phyloP scores from a whole-genome alignment of 2,797 vertebrate genomes.

The Acridotheres tristis region DNA sequence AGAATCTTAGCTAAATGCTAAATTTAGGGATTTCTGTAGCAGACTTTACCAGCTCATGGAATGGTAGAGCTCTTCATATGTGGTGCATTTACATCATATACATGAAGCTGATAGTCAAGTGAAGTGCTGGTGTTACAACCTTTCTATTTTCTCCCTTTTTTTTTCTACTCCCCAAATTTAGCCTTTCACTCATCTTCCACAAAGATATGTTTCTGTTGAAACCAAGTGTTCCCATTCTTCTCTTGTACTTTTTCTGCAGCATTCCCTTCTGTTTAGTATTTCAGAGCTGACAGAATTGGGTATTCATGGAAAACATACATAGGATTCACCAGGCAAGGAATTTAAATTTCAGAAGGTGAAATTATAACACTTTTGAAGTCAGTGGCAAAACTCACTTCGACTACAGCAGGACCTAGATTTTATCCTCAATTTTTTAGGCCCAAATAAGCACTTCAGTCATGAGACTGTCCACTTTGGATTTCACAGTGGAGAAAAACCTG shows the following conservation, averaged over 20 bases:
- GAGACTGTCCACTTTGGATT: not conserved
- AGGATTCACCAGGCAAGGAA: not conserved
- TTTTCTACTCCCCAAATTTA: not conserved
- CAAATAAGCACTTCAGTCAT: not conserved
- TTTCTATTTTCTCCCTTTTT: not conserved
- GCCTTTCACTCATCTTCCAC: not conserved
- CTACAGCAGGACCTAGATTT: constrained; percentile 46
- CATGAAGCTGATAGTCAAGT: not conserved
- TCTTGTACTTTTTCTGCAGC: not conserved
- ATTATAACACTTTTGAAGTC: constrained; percentile 50
- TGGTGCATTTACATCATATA: not conserved
- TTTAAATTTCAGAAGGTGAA: constrained; percentile 47
- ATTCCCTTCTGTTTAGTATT: not conserved
- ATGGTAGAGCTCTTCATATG: not conserved
- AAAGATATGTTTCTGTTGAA: not conserved
- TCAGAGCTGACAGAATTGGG: constrained; percentile 54
- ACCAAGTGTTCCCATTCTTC: not conserved
- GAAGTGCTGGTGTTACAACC: not conserved
- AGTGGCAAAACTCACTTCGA: constrained; percentile 18
- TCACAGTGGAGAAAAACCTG: not conserved
- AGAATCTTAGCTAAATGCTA: not conserved
- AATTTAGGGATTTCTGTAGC: not conserved
- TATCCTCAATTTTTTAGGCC: not conserved
- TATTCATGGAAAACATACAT: constrained; percentile 33
- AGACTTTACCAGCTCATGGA: not conserved